Base-by-base conservation (phyloP, 2,797 vertebrate genomes). In the Tenualosa ilisha region DNA sequence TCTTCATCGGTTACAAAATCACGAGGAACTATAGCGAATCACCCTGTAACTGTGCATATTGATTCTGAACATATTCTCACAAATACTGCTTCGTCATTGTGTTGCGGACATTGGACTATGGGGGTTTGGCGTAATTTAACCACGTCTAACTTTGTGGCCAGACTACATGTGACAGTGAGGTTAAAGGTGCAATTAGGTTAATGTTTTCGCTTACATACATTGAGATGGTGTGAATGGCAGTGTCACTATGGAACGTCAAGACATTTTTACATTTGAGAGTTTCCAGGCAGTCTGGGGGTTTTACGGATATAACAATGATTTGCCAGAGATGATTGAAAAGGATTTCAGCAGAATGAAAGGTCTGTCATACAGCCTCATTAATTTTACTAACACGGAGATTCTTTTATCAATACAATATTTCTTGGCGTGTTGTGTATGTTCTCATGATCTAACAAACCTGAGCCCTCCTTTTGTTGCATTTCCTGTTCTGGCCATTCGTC, bases 281-380 rank as follows among this genome's bases (percentile, higher is more conserved):
- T 96, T 94, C 31, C 87, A 86, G 83, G 88, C 89, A 84, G 0
- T 89, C 22, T 95, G 94, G 87, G 54, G 86, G 50, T 88, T 86
- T 59, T 95, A 95, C 81, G 94, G 94, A 1, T 94, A 95, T 13
- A 91, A 61, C 0, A 82, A 11, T 24, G 85, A 94, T 82, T 86
- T 95, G 0, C 24, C 83, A 13, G 91, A 91, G 15, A 59, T 93
- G 86, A 86, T 93, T 22, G 88, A 91, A 81, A 83, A 50, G 43
- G 95, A 96, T 87, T 96, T 96, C 84, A 54, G 83, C 0, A 90
- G 96, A 82, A 91, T 91, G 13, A 94, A 94, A 94, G 95, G 95
- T 96, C 72, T 22, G 72, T 79, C 40, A 43, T 79, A 46, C 15
- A 43, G 68, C 13, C 65, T 40, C 8, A 56, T 4, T 17, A 20